Percentiles rank a stretch among this genome's conserved stretches.
These are phyloP conservation scores for Hypselothyrea guttata DNA, from an alignment of 2,888 invertebrate species.

Conservation along the genomic window DNA sequence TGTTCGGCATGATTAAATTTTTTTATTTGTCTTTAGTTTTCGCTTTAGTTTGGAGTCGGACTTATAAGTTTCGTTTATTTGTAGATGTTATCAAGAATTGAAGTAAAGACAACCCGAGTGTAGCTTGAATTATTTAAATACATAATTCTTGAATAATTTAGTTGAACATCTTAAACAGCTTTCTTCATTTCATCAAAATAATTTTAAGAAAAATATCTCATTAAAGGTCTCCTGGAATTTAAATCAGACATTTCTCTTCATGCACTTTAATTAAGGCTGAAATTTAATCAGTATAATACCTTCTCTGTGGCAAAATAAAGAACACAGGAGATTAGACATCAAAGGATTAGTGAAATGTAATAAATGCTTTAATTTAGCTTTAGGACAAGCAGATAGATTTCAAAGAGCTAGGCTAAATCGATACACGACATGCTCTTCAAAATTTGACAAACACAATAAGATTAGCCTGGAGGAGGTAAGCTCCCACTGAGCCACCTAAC, in stretches of 20 bases:
- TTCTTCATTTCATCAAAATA: neutral
- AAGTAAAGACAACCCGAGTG: too few species aligned
- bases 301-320: too few species aligned
- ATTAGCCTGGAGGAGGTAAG: constrained; percentile 66
- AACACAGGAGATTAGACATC: constrained; percentile 43
- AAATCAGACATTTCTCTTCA: constrained; percentile 19
- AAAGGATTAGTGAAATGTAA: constrained; percentile 71
- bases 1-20: too few species aligned
- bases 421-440: constrained; percentile 42
- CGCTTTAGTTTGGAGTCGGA: too few species aligned
- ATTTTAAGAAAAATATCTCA: neutral
- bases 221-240: constrained; percentile 7
- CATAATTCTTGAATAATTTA: too few species aligned
- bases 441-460: constrained; percentile 72
- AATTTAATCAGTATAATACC: constrained; percentile 50
- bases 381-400: constrained; percentile 46
- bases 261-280: constrained; percentile 40
- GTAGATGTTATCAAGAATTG: too few species aligned
- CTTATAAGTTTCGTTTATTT: too few species aligned
- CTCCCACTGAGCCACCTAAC: constrained; percentile 22
- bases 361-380: constrained; percentile 62
- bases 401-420: constrained; percentile 56
- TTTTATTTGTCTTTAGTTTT: too few species aligned
- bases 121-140: too few species aligned
- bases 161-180: too few species aligned